Base-by-base conservation (phyloP, 1,140 invertebrate genomes). In the Batillaria attramentaria region DNA sequence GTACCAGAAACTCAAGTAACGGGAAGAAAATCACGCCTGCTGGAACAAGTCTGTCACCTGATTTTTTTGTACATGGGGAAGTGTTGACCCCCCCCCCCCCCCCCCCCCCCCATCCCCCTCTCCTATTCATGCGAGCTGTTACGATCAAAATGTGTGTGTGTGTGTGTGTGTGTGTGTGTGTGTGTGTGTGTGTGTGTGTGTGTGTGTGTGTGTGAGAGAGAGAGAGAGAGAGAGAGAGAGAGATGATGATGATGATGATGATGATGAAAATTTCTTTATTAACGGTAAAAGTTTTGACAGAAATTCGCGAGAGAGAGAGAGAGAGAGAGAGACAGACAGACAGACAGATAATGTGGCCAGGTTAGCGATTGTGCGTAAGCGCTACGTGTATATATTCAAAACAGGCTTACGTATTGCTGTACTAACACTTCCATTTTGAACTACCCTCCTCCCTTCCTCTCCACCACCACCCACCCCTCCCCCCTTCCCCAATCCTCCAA, bases 121-220 rank as follows among this genome's bases (percentile, higher is more conserved):
- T n/a, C n/a, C n/a, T n/a, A n/a, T n/a, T n/a, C n/a, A n/a, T n/a
- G n/a, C n/a, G n/a, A n/a, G n/a, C n/a, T n/a, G n/a, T n/a, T n/a
- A n/a, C n/a, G n/a, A n/a, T n/a, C n/a, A n/a, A n/a, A 8, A 35
- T 18, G 62, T 28, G 8, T 76, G 18, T 62, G 54, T 41, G 54
- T 57, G 31, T 62, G 73, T 62, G 73, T 62, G 35, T 76, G 73
- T 76, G 57, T 65, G 72, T 57, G 43, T 74, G 72, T 43, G 70
- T 73, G 70, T 41, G 70, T 73, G 65, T 66, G 65, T 66, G 65
- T 16, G 70, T 43, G 70, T 20, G 70, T 43, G 70, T 18, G 70
- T 33, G 4, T 24, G 43, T 20, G 31, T 13, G 39, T 42, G 37
- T 65, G 39, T 57, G 57, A 60, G 57, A 24, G 24, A 60, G 57